Base-by-base conservation (phyloP, 2,113 vertebrate species). In the Scomber japonicus region DNA sequence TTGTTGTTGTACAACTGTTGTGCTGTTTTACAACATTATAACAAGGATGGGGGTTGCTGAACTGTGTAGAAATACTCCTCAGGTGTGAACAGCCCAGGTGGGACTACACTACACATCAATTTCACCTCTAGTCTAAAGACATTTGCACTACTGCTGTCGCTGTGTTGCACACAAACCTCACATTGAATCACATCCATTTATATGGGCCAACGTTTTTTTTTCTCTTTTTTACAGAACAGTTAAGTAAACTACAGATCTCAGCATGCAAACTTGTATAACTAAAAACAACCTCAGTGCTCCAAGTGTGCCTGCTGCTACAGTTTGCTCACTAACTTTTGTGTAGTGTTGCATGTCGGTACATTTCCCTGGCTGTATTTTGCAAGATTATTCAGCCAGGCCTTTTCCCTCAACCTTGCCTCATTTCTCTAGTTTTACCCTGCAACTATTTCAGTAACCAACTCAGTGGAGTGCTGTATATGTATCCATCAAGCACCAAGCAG, bases 401-500 rank as follows among this genome's bases (percentile, higher is more conserved):
- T 3, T 1, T 67, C 21, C 16, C 35, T 80, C 71, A 50, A 35
- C 16, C 71, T 75, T 63, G 46, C 5, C 53, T 72, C 31, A 63
- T 65, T 55, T 75, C 50, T 55, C 63, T 49, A 17, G 16, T 81
- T 71, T 60, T n/a, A 80, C 54, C 49, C 73, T 10, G 49, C 9
- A 59, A 67, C 46, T 61, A 53, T 78, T 48, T 74, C 48, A 74
- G 50, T 55, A 85, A 71, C 31, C 46, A 80, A 31, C 73, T 31
- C 17, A 56, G 75, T 14, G 27, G 50, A 64, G 66, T 11, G 68
- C 57, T 59, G 54, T 55, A 35, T 71, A 78, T 79, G 61, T 64
- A 84, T 85, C 68, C 76, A 65, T 86, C 72, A 65, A 59, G 59
- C 74, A 71, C 53, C 15, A 11, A 73, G 70, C 73, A 82, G 68